Evolutionary conservation across 2,797 vertebrate species (phyloP), one percentile per base, ranked within the genome.

Genomic region (Propithecus perrieri): DNA sequence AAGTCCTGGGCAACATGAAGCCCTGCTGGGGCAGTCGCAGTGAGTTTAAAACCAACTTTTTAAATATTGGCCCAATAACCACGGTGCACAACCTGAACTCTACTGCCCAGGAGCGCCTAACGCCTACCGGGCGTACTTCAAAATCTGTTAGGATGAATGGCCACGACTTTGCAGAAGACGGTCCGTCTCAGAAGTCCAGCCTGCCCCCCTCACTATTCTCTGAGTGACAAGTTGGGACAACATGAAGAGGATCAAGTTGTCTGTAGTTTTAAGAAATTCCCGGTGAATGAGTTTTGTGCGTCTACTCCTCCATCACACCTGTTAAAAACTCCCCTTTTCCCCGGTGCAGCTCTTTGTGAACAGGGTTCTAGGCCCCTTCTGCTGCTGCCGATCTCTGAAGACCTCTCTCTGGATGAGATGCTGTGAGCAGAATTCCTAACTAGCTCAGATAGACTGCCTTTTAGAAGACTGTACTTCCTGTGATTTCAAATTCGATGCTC

Each of bases 291-390:
- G 95, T 93, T 5, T 5, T 94, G 96, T 18, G 85, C 95, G 28
- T 98, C 99, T 2, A 98, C 98, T 8, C 99, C 99, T 35, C 99
- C 99, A 3, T 98, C 61, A 99, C 98, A 53, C 99, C 53, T 90
- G 98, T 63, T 92, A 98, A 97, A 93, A 95, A 33, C 26, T 97
- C 98, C 85, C 89, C 97, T 93, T 0, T 96, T 98, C 59, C 81
- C 98, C 3, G n/a, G 97, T 12, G 48, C 91, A 2, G 76, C 97
- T 5, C 79, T 85, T 11, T 85, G 61, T 1, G 98, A 99, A 55
- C 99, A 99, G 55, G 98, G 99, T 91, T 99, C 99, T 38, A 99
- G 99, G 95, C 99, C 99, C 0, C 99, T 99, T 12, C 99, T 99
- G 0, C 99, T 98, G 0, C 97, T 99, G 88, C 99, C 99, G 5